Evolutionary conservation across 2,797 vertebrate species (phyloP).

Genomic region (Poecile montanus): DNA sequence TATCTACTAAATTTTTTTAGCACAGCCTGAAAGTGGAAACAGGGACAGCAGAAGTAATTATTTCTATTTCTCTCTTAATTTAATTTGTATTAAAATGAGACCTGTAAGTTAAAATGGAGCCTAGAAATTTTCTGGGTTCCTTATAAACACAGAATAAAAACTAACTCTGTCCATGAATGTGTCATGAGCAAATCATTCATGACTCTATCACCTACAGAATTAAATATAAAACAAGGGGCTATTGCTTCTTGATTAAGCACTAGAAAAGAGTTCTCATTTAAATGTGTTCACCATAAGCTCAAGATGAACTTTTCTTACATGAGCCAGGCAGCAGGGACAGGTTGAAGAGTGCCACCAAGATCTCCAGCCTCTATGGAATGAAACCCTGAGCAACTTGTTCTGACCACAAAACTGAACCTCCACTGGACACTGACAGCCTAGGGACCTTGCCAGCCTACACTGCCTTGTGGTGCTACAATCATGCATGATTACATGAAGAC

Average conservation of each 20-base stretch:
- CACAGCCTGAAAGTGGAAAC: background rate
- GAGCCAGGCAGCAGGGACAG: background rate
- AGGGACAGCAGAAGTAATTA: background rate
- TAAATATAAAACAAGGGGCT: background rate
- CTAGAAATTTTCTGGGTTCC: background rate
- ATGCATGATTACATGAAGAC: background rate
- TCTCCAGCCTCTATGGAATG: rapidly evolving
- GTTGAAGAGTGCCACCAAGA: rapidly evolving
- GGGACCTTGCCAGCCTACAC: background rate
- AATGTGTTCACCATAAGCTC: background rate
- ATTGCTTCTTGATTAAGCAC: background rate
- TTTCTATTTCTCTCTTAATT: background rate
- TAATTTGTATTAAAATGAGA: background rate
- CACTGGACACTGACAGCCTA: no score
- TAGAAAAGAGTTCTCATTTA: background rate
- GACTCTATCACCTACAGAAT: background rate
- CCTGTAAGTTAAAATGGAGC: background rate
- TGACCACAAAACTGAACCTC: background rate
- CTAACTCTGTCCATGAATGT: background rate
- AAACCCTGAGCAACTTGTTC: background rate
- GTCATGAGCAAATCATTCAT: background rate
- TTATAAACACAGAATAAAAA: background rate
- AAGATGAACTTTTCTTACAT: background rate
- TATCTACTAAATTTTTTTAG: background rate
- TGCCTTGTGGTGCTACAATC: rapidly evolving